phyloP scores from a whole-genome alignment of 2,797 vertebrate genomes.

The Phrynocephalus forsythii region DNA sequence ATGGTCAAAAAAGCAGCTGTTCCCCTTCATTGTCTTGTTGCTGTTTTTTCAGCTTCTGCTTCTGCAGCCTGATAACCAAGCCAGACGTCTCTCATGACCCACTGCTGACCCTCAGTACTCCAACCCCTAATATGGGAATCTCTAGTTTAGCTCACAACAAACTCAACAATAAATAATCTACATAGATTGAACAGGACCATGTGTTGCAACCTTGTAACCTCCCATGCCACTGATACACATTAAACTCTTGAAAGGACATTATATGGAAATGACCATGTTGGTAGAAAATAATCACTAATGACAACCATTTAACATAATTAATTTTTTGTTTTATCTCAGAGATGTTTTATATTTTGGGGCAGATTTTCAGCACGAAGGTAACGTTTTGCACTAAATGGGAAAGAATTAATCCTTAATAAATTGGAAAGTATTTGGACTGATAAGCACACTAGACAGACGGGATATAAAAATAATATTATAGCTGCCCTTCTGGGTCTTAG shows the following conservation, averaged over 20 bases:
- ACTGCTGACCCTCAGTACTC: neutral
- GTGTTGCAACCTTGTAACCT: neutral
- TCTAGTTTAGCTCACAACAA: neutral
- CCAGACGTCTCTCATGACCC: neutral
- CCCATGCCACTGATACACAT: neutral
- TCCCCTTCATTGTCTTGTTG: neutral
- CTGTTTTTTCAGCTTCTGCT: neutral
- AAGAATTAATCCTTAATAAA: slow-evolving; percentile 23
- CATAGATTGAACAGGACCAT: neutral
- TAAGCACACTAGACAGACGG: neutral
- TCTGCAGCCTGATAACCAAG: neutral
- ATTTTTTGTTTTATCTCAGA: neutral
- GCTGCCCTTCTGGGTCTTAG: too few relatives aligned
- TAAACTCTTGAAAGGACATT: neutral
- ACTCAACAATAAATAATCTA: neutral
- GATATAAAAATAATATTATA: neutral
- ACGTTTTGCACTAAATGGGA: slow-evolving; percentile 48
- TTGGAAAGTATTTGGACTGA: slow-evolving; percentile 13
- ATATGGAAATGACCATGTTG: neutral
- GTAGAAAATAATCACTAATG: slow-evolving; percentile 18
- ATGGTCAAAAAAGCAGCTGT: neutral
- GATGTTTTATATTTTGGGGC: slow-evolving; percentile 29
- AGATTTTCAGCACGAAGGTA: slow-evolving; percentile 22
- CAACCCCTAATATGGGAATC: neutral
- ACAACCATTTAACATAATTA: slow-evolving; percentile 1